Evolutionary conservation across 2,113 vertebrate species (phyloP).

Genomic region (Tympanuchus pallidicinctus): DNA sequence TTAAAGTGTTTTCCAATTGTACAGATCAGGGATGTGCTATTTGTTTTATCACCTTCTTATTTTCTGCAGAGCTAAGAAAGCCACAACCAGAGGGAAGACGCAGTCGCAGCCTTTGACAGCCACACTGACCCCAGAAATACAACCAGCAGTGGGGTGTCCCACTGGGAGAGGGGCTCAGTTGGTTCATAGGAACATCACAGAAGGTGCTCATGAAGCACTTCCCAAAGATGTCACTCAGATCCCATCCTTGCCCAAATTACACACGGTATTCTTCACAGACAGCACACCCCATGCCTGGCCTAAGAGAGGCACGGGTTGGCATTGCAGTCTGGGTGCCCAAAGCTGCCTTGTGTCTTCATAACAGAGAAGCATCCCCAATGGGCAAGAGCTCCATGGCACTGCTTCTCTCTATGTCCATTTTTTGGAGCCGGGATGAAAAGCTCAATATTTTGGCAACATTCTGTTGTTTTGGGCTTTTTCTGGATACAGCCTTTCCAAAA

Average conservation of each 20-base stretch:
- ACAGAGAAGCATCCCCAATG: neutral
- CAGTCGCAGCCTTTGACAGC: neutral
- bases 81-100: neutral
- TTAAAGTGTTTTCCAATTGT: neutral
- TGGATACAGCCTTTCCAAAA: neutral
- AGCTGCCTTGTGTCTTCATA: fast-evolving
- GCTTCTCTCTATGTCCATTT: neutral
- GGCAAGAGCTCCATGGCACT: fast-evolving
- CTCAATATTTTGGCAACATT: neutral
- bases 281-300: fast-evolving
- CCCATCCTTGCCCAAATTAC: neutral
- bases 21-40: neutral
- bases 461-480: neutral
- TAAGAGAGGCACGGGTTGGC: fast-evolving
- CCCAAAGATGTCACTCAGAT: neutral
- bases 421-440: neutral
- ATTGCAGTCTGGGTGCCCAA: neutral
- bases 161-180: too few relatives aligned
- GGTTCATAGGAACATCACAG: neutral
- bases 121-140: neutral
- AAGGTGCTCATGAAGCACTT: neutral
- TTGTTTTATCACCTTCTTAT: neutral
- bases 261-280: fast-evolving
- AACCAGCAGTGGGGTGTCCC: neutral
- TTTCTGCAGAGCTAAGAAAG: neutral